Evolutionary conservation across 2,888 invertebrate genomes (phyloP).

Genomic region (Dolichopus griseipennis): DNA sequence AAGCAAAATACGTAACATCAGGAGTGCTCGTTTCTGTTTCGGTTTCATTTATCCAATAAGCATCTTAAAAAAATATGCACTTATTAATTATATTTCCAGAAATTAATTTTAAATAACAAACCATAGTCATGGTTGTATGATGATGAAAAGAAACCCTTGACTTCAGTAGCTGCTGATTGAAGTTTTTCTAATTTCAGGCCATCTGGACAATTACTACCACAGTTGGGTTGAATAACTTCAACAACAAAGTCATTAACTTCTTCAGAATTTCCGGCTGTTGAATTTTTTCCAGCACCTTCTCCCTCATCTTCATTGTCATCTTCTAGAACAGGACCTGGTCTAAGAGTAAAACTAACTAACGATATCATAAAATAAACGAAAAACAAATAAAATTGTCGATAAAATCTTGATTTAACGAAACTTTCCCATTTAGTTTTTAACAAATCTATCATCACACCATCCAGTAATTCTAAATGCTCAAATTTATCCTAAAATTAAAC

Average conservation of each 20-base stretch:
- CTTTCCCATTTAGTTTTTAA: slow-evolving; percentile 97
- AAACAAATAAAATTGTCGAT: slow-evolving; percentile 84
- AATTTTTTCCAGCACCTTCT: slow-evolving; percentile 25
- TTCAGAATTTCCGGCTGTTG: slow-evolving; percentile 13
- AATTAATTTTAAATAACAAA: neutral
- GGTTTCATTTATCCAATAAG: slow-evolving; percentile 14
- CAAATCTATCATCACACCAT: slow-evolving; percentile 87
- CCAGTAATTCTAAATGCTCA: slow-evolving; percentile 89
- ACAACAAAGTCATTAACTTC: slow-evolving; percentile 16
- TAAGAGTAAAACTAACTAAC: slow-evolving; percentile 74
- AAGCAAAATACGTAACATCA: slow-evolving; percentile 23
- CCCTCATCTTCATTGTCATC: slow-evolving; percentile 33
- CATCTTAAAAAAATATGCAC: neutral
- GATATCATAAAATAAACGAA: slow-evolving; percentile 84
- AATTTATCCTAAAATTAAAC: slow-evolving; percentile 69
- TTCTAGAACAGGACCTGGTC: slow-evolving; percentile 66
- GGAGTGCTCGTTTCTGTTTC: neutral
- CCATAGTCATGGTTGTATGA: slow-evolving; percentile 9
- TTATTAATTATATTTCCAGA: neutral
- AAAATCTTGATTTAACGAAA: slow-evolving; percentile 90
- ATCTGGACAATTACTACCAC: neutral
- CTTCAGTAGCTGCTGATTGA: neutral
- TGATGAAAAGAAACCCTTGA: neutral
- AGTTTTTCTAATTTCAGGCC: neutral
- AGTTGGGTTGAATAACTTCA: neutral